Conservation (phyloP, 2,113 vertebrate genomes). For the Catharus minimus region DNA sequence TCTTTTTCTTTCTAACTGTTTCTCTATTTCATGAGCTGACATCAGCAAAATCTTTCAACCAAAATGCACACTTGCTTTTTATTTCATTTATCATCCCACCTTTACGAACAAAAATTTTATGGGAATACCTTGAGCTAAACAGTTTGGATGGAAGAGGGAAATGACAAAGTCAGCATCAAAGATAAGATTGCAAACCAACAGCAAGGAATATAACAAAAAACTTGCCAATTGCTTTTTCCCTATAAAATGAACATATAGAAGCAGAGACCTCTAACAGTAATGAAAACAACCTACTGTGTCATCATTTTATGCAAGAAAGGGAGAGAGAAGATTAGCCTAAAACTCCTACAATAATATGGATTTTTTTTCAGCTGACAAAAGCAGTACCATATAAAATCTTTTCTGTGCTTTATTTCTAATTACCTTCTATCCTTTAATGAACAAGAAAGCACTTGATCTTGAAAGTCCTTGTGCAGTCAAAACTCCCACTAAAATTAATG, state of each 20-base stretch:
- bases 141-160: background rate
- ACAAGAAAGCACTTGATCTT: constrained; percentile 50
- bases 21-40: constrained; percentile 1
- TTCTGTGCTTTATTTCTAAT: constrained; percentile 61
- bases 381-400: constrained; percentile 52
- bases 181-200: constrained; percentile 25
- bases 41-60: constrained; percentile 17
- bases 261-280: constrained; percentile 39
- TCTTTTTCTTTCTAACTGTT: background rate
- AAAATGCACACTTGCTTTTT: constrained; percentile 26
- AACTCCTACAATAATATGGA: constrained; percentile 48
- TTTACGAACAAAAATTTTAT: constrained; percentile 11
- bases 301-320: constrained; percentile 57
- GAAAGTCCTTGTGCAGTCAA: constrained; percentile 50
- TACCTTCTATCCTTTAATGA: constrained; percentile 56
- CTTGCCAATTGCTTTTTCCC: constrained; percentile 35
- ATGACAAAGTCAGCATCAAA: constrained; percentile 34
- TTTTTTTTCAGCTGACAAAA: constrained; percentile 65
- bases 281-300: constrained; percentile 59
- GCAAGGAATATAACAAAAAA: background rate
- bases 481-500: constrained; percentile 61
- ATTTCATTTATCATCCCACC: constrained; percentile 36
- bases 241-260: constrained; percentile 55
- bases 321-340: constrained; percentile 45
- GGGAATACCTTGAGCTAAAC: constrained; percentile 25